Evolutionary conservation across 2,888 invertebrate genomes (phyloP).

Genomic region (Cantharis nigra): DNA sequence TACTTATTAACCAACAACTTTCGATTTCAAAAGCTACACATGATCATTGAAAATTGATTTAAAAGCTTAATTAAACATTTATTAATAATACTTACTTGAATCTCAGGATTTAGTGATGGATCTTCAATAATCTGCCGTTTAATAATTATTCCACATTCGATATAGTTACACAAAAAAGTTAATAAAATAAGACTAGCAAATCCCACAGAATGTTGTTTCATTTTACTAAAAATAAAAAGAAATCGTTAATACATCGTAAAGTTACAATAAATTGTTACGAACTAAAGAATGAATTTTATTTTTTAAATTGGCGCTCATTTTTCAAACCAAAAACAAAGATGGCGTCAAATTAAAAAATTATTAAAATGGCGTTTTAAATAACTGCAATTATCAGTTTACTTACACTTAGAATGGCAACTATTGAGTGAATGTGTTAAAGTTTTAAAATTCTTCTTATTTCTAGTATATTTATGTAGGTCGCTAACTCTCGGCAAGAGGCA

Average conservation of each 20-base stretch:
- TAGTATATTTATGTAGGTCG: slow-evolving; percentile 54
- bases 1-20: background rate
- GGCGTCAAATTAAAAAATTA: slow-evolving; percentile 3
- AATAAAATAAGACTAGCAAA: slow-evolving; percentile 42
- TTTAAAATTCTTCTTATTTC: slow-evolving; percentile 58
- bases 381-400: slow-evolving; percentile 30
- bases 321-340: slow-evolving; percentile 10
- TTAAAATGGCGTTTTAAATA: background rate
- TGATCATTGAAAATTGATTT: background rate
- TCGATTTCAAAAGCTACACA: background rate
- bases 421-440: slow-evolving; percentile 55
- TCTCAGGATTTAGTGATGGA: slow-evolving; percentile 32
- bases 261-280: background rate
- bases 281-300: background rate
- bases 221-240: slow-evolving; percentile 45
- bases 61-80: background rate
- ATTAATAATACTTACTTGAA: slow-evolving; percentile 36
- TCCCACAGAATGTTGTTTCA: slow-evolving; percentile 46
- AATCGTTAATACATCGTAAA: slow-evolving; percentile 5
- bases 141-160: slow-evolving; percentile 45
- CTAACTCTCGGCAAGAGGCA: slow-evolving; percentile 42
- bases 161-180: slow-evolving; percentile 39
- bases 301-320: background rate
- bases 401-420: slow-evolving; percentile 53
- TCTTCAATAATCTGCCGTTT: slow-evolving; percentile 42